Evolutionary conservation across 2,888 invertebrate genomes (phyloP).

Genomic region (Xestia ashworthii): DNA sequence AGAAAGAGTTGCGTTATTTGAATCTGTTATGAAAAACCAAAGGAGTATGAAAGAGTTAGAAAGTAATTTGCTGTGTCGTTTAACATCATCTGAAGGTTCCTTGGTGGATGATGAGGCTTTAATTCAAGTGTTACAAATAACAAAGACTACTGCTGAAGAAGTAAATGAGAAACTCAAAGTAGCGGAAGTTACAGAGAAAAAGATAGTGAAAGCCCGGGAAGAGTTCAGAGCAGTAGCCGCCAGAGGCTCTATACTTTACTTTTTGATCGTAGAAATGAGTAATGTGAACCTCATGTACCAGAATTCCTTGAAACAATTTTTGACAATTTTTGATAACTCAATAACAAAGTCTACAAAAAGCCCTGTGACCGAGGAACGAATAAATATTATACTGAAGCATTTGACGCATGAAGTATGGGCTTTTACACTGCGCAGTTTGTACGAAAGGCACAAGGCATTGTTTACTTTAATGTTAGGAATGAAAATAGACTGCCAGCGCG

Average conservation of each 20-base stretch:
- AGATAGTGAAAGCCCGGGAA: conserved; percentile 98
- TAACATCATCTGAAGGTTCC: conserved; percentile 98
- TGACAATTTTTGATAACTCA: conserved; percentile 97
- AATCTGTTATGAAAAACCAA: conserved; percentile 99
- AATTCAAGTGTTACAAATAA: conserved; percentile 96
- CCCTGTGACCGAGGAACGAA: conserved; percentile 95
- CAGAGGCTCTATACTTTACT: conserved; percentile 98
- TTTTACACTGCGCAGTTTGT: conserved; percentile 97
- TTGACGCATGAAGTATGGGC: conserved; percentile 98
- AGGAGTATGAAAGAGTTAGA: conserved; percentile 98
- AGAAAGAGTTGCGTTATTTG: conserved; percentile 97
- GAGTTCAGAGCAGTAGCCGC: conserved; percentile 99
- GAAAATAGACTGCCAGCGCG: conserved; percentile 97
- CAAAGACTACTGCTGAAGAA: conserved; percentile 97
- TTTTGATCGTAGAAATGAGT: conserved; percentile 99
- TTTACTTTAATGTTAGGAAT: conserved; percentile 98
- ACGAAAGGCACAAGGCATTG: conserved; percentile 97
- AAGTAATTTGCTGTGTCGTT: conserved; percentile 96
- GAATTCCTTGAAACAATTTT: conserved; percentile 98
- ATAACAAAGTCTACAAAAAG: conserved; percentile 97
- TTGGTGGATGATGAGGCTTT: conserved; percentile 98
- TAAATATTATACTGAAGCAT: conserved; percentile 96
- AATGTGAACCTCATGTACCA: conserved; percentile 99
- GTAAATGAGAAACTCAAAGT: conserved; percentile 98
- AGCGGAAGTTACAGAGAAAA: conserved; percentile 97